Evolutionary conservation across 2,113 vertebrate genomes (phyloP), one percentile per base, ranked within the genome.

Genomic region (Natator depressus): DNA sequence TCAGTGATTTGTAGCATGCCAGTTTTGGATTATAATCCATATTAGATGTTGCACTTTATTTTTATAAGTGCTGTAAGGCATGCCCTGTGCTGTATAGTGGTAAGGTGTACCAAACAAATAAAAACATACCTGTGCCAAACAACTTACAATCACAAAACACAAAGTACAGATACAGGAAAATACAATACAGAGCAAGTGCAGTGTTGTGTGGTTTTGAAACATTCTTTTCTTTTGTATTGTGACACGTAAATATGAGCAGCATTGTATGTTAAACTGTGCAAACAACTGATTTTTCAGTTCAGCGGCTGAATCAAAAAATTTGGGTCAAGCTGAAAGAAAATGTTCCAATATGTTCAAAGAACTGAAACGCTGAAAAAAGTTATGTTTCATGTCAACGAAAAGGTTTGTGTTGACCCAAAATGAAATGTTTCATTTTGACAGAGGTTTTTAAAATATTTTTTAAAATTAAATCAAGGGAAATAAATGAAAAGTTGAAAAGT

Each of bases 131-230:
- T 69, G 16, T n/a, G 7, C 62, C 31, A 69, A 69, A n/a, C 62
- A 69, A 69, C 8, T 69, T n/a, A n/a, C 62, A n/a, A 19, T 69
- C 16, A 69, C 17, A 69, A 57, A 57, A 27, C 94, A 92, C 95
- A 89, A 94, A 93, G 92, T 94, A 82, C 1, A 1, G 54, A 87
- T 53, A 22, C 47, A 82, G 49, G 89, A 82, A 96, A 93, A 82
- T 51, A 35, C 47, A 82, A 46, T 1, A 1, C 53, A 46, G 62
- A n/a, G 35, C 35, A 69, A 62, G 59, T 2, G 29, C 29, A 62
- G 12, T 62, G 59, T 31, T 62, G 13, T 62, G 27, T 31, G 29
- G 14, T 14, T 62, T 62, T 62, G 29, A 62, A 62, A 31, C 29
- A 62, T 62, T 62, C 13, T 31, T 62, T 62, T 62, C 3, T 62